Base-by-base conservation (phyloP, 1,140 invertebrate genomes). In the Augochlora pura region DNA sequence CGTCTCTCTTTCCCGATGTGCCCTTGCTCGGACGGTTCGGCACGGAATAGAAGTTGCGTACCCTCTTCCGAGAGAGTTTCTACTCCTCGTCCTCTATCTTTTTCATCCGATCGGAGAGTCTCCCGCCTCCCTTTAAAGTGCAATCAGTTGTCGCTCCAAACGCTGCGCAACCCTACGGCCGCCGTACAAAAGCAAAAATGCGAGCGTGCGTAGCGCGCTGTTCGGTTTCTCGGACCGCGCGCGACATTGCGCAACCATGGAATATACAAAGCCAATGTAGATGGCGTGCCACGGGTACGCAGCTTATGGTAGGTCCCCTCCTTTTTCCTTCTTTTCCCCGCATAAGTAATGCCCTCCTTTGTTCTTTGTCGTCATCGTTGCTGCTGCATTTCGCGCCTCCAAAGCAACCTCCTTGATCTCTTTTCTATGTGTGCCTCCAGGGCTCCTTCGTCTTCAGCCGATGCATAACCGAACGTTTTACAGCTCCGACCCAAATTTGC, bases 161-260 rank as follows among this genome's bases (percentile, higher is more conserved):
- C 66, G 72, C 62, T 49, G 69, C 70, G 72, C 70, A 73, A 86
- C 60, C 75, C 74, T 42, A 49, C 21, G 54, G 66, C 42, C 73
- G 70, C 63, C 42, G 60, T 21, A 73, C 68, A 70, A 80, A 77
- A 65, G 80, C 62, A 74, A 85, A 86, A 65, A 57, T 9, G 57
- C 74, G 63, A 67, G 74, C 71, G 32, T 57, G 59, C 71, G 78
- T 38, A n/a, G 59, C 64, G 59, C 64, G 77, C 23, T 52, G 59
- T 62, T 65, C 62, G 71, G 60, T 27, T 77, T 77, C 75, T 78
- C 77, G 60, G 57, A n/a, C 76, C 77, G 79, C 80, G 82, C 81
- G 81, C 78, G 74, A 67, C 63, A 77, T 89, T 87, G 84, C 84
- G 82, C 73, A 84, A 85, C 69, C 70, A 72, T 84, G 79, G 69